These are phyloP conservation scores for Nymphalis io DNA, from an alignment of 1,140 invertebrate genomes.

Conservation along the genomic window DNA sequence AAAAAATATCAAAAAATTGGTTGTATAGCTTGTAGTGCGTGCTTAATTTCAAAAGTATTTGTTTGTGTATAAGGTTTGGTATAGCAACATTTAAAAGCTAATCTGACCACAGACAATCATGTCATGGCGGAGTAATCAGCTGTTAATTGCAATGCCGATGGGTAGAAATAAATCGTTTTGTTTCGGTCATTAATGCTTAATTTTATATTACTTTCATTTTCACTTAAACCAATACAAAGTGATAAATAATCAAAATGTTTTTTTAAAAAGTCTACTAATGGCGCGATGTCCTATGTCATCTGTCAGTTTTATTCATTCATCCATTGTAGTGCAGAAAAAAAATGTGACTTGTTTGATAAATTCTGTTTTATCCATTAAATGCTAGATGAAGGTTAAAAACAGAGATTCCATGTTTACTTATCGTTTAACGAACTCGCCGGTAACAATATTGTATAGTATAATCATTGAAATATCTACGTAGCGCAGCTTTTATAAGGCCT, in stretches of 20 bases:
- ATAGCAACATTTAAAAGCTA: slow-evolving; percentile 4
- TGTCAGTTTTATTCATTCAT: slow-evolving; percentile 79
- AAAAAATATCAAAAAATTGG: no score
- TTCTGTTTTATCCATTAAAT: slow-evolving; percentile 69
- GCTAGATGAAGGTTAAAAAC: slow-evolving; percentile 63
- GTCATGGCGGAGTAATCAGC: slow-evolving; percentile 79
- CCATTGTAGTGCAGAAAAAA: slow-evolving; percentile 78
- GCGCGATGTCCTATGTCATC: slow-evolving; percentile 76
- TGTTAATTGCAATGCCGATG: slow-evolving; percentile 78
- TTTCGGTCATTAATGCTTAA: slow-evolving; percentile 43
- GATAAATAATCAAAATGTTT: slow-evolving; percentile 37
- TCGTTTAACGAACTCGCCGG: slow-evolving; percentile 50
- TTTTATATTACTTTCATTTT: slow-evolving; percentile 42
- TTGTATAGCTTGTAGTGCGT: no score
- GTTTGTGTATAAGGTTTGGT: neutral
- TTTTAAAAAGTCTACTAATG: slow-evolving; percentile 62
- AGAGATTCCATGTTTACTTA: slow-evolving; percentile 54
- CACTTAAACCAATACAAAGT: slow-evolving; percentile 39
- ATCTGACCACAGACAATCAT: slow-evolving; percentile 48
- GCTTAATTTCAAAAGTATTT: no score
- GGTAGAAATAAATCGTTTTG: slow-evolving; percentile 63
- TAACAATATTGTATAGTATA: slow-evolving; percentile 52
- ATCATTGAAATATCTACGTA: slow-evolving; percentile 51
- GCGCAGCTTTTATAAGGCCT: slow-evolving; percentile 59
- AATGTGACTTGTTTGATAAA: slow-evolving; percentile 78